Base-by-base conservation (phyloP, 1,140 invertebrate species). In the Meloidogyne hapla region DNA sequence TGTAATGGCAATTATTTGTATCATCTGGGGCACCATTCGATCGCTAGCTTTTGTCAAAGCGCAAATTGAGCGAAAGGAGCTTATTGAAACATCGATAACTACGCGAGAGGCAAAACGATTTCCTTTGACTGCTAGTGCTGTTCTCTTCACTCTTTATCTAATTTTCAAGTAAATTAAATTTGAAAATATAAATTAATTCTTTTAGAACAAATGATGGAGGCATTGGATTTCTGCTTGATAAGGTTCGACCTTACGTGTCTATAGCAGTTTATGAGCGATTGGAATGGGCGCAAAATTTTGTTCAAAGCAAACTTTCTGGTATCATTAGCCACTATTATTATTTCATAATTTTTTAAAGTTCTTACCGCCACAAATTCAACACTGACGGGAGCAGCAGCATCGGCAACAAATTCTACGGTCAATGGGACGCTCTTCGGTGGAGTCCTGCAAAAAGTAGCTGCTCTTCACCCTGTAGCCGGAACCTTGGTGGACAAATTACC, bases 91-190 rank as follows among this genome's bases (percentile, higher is more conserved):
- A 38, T 84, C 83, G 23, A 84, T 83, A 25, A 69, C 62, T 1
- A 75, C 70, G 21, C 69, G 69, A 10, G 80, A 83, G 45, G 82
- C 82, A 28, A 73, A 68, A 15, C 68, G 66, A 15, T 83, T 83
- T 33, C 82, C 82, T 9, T 62, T 83, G 42, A 83, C 81, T 18
- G 82, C 82, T 4, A 80, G 77, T 48, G 21, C 81, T 15, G 82
- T 84, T 28, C 78, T 83, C 15, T 83, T 83, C 67, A 45, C 79
- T 10, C 83, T 83, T 61, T 83, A 83, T 68, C 21, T 84, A 38
- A 65, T 84, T 21, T 83, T 83, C 75, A 84, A 83, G 80, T 80
- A 40, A n/a, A 38, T 33, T 33, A 33, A 8, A 33, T 33, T 33
- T 33, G 8, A 33, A 33, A 5, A 33, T 33, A 3, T 33, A 1